Conservation (phyloP, 2,797 vertebrate genomes). For the Yasuhikotakia modesta region DNA sequence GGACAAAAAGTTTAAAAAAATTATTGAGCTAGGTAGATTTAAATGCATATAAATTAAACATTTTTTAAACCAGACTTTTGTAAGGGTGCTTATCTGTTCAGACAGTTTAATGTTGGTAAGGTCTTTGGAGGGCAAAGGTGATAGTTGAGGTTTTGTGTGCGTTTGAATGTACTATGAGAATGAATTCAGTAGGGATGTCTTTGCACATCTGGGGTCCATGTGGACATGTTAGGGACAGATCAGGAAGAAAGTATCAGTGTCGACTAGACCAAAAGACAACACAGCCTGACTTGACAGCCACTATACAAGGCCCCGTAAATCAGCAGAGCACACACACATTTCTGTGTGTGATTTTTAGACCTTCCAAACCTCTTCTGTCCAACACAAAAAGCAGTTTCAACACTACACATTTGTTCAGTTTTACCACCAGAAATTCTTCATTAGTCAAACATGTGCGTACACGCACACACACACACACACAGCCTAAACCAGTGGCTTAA, state of each 20-base stretch:
- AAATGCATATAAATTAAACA: neutral
- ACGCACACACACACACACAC: neutral
- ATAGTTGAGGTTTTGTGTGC: slow-evolving; percentile 26
- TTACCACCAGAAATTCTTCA: neutral
- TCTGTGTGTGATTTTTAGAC: slow-evolving; percentile 14
- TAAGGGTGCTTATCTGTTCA: neutral
- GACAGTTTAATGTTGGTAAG: slow-evolving; percentile 13
- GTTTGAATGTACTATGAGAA: slow-evolving; percentile 54
- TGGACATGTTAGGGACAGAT: slow-evolving; percentile 50
- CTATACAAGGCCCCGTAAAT: slow-evolving; percentile 69
- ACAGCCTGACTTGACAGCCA: slow-evolving; percentile 65
- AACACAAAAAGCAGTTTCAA: slow-evolving; percentile 30
- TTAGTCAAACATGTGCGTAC: neutral
- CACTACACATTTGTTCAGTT: neutral
- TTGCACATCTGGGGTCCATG: slow-evolving; percentile 74
- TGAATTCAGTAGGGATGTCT: slow-evolving; percentile 72
- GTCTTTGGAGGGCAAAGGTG: slow-evolving; percentile 34
- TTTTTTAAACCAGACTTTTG: neutral
- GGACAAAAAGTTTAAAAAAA: too few relatives aligned
- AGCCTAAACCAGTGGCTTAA: neutral
- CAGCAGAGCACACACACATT: slow-evolving; percentile 42
- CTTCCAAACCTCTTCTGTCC: slow-evolving; percentile 27
- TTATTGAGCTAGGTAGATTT: neutral
- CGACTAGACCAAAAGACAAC: slow-evolving; percentile 77
- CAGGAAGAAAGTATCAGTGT: slow-evolving; percentile 52